Evolutionary conservation across 2,797 vertebrate species (phyloP), one percentile per base, ranked within the genome.

Genomic region (Pitangus sulphuratus): DNA sequence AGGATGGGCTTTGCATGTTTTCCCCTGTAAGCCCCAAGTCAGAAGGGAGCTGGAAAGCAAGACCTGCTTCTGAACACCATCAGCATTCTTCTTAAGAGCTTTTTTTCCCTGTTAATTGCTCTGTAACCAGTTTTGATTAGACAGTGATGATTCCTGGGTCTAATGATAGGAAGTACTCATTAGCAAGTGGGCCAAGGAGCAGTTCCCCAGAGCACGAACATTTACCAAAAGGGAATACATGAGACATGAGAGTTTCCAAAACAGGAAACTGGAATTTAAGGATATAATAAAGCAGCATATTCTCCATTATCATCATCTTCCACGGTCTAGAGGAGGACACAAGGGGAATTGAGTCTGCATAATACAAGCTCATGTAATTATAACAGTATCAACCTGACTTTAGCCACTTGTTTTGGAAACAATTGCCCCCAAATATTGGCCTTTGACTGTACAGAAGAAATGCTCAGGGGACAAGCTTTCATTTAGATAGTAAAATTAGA

Each of bases 141-240:
- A 40, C 51, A 75, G 85, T 86, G 90, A 69, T 95, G 72, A 93
- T 72, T 94, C 54, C 47, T 70, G 66, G 44, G 58, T 84, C 74
- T 86, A 74, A 48, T 79, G 90, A 94, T 58, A 84, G 85, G 86
- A 88, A 90, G 35, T 89, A 11, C 40, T 96, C 89, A 93, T 90
- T 90, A 84, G 71, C 80, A 89, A 24, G 12, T 39, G 66, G 90
- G 58, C 86, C 81, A 89, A 48, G 66, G 83, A 93, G 72, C 79
- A 88, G 95, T 2, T 91, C 91, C 83, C 89, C 87, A 37, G 89
- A 96, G 91, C 76, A 42, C 1, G 30, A 77, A 25, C 15, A 0
- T 71, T 89, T 60, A 57, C 45, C 80, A 56, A 7, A 50, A 58
- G 89, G 89, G 71, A 92, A 68, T 77, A 37, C 5, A 12, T 28